phyloP scores from a whole-genome alignment of 2,797 vertebrate species.

The Bryconaethiops microstoma region DNA sequence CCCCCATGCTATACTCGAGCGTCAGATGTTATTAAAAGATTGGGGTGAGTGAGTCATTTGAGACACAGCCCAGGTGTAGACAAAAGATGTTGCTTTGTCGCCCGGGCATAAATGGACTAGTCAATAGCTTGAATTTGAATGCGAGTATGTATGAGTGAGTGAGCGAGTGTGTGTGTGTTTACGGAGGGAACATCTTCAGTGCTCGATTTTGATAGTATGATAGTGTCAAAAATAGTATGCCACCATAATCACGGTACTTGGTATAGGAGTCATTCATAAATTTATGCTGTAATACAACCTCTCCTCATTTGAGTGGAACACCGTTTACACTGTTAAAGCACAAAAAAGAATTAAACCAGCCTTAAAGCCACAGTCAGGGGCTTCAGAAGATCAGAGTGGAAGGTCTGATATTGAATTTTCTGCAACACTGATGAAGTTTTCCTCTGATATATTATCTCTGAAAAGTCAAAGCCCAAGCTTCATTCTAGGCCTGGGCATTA shows the following conservation, averaged over 20 bases:
- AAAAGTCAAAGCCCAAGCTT: neutral
- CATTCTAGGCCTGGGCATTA: neutral
- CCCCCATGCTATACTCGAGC: neutral
- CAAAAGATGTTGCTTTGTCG: slow-evolving; percentile 52
- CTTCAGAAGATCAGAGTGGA: neutral
- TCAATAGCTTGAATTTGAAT: slow-evolving; percentile 6
- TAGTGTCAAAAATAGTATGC: neutral
- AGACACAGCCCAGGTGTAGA: slow-evolving; percentile 23
- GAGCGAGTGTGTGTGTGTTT: neutral
- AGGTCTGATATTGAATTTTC: neutral
- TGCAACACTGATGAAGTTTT: neutral
- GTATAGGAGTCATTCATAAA: neutral
- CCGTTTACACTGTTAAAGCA: neutral
- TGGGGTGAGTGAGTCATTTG: slow-evolving; percentile 17
- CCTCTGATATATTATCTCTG: neutral
- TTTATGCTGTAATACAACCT: neutral
- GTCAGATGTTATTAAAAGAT: slow-evolving; percentile 19
- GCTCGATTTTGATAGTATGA: neutral
- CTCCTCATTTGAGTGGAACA: neutral
- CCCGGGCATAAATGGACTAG: slow-evolving; percentile 35
- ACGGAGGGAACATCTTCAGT: neutral
- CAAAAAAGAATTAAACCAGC: neutral
- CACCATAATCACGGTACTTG: neutral
- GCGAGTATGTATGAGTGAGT: neutral
- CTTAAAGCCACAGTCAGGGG: neutral